These are phyloP conservation scores for Mesaphorura yosii DNA, from an alignment of 1,140 invertebrate species.

Conservation along the genomic window DNA sequence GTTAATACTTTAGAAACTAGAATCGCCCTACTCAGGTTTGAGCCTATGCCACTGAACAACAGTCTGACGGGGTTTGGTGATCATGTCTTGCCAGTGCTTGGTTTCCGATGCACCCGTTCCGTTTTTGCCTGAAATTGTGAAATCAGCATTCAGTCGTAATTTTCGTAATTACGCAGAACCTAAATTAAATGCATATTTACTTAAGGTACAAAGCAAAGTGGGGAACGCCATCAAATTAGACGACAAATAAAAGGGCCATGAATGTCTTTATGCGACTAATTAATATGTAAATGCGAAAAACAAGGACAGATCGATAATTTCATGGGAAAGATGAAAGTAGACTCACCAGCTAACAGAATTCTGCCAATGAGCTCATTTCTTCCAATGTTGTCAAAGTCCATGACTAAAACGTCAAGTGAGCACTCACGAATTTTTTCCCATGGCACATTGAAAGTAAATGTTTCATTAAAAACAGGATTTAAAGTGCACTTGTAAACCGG, in stretches of 20 bases:
- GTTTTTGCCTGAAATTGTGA: conserved; percentile 72
- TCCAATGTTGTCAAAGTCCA: conserved; percentile 91
- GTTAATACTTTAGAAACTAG: no score
- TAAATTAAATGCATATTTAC: conserved; percentile 12
- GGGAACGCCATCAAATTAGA: no score
- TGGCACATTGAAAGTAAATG: conserved; percentile 82
- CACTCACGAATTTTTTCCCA: conserved; percentile 90
- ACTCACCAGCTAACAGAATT: conserved; percentile 68
- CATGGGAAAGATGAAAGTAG: no score
- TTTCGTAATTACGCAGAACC: no score
- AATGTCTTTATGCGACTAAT: no score
- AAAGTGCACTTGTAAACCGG: conserved; percentile 72
- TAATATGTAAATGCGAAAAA: no score
- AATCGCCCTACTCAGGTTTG: conserved; percentile 36
- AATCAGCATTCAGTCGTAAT: no score
- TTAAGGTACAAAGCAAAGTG: no score
- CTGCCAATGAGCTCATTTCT: conserved; percentile 82
- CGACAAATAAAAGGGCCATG: no score
- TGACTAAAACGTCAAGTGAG: conserved; percentile 80
- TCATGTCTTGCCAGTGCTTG: conserved; percentile 93
- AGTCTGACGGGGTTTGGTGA: conserved; percentile 82
- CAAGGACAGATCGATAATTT: no score
- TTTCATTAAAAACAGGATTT: conserved; percentile 77
- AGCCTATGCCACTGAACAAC: conserved; percentile 49
- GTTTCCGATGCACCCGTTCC: conserved; percentile 81